These are phyloP conservation scores for Bradypus variegatus DNA, from an alignment of 2,797 vertebrate genomes.

Conservation along the genomic window DNA sequence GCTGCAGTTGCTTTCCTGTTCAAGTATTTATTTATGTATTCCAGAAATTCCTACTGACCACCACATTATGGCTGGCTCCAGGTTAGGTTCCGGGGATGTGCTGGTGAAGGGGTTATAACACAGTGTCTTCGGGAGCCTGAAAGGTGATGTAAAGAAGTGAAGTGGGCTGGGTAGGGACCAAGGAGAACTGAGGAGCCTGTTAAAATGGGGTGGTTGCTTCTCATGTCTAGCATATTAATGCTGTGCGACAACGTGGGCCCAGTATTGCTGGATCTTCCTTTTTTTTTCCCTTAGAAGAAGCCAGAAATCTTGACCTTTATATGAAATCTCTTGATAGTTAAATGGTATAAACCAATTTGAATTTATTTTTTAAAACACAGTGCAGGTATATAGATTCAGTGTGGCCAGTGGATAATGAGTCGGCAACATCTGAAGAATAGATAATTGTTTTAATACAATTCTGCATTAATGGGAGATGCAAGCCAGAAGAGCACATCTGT, in stretches of 20 bases:
- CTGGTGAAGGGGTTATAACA: background rate
- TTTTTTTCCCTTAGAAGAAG: background rate
- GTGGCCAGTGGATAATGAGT: slow-evolving; percentile 18
- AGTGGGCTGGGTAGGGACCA: background rate
- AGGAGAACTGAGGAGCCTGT: background rate
- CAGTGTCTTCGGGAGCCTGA: background rate
- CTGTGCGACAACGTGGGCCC: background rate
- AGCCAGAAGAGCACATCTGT: background rate
- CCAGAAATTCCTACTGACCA: background rate
- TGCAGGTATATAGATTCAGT: background rate
- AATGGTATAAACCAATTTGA: slow-evolving; percentile 29
- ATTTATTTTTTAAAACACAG: slow-evolving; percentile 38
- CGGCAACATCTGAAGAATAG: background rate
- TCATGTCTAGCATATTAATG: background rate
- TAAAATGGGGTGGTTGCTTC: background rate
- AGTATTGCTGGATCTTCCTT: background rate
- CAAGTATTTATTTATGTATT: background rate
- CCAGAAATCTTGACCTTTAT: slow-evolving; percentile 4
- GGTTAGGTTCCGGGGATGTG: background rate
- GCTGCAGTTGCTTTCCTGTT: background rate
- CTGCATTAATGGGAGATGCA: background rate
- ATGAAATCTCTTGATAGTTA: slow-evolving; percentile 33
- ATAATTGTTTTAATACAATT: background rate
- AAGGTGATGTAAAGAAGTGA: background rate
- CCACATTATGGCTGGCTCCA: background rate